Evolutionary conservation across 2,113 vertebrate species (phyloP).

Genomic region (Crotalus horridus): DNA sequence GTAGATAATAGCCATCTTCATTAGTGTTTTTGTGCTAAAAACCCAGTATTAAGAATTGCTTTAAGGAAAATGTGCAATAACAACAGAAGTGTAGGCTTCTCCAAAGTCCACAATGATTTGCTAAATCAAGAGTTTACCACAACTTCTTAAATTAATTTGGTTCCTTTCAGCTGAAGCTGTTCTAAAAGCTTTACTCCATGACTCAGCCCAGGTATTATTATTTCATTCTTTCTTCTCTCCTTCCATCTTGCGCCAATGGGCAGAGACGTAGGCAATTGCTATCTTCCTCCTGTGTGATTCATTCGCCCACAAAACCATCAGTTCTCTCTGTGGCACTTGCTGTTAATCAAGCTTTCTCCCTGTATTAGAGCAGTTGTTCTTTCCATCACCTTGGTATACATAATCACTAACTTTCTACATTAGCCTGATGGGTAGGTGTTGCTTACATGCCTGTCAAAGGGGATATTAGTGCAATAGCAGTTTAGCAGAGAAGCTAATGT

Average conservation of each 20-base stretch:
- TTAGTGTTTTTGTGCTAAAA: background rate
- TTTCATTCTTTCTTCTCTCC: conserved; percentile 14
- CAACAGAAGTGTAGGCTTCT: background rate
- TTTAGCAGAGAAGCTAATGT: conserved; percentile 52
- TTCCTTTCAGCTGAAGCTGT: background rate
- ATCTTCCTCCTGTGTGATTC: conserved; percentile 35
- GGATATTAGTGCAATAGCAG: conserved; percentile 37
- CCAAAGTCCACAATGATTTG: background rate
- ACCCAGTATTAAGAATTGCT: background rate
- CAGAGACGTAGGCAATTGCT: conserved; percentile 31
- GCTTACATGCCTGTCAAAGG: conserved; percentile 45
- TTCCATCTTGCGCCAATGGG: conserved; percentile 38
- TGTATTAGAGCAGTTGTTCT: conserved; percentile 47
- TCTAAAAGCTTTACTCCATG: conserved; percentile 4
- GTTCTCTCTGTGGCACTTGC: conserved; percentile 45
- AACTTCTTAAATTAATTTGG: background rate
- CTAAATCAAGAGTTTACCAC: background rate
- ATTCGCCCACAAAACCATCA: conserved; percentile 52
- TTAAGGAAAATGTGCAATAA: background rate
- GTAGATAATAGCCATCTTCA: background rate
- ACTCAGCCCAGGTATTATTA: conserved; percentile 21
- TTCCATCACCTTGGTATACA: conserved; percentile 57
- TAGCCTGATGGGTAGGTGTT: conserved; percentile 50
- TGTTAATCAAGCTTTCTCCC: conserved; percentile 61
- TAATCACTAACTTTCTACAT: conserved; percentile 55